Evolutionary conservation across 1,140 invertebrate species (phyloP), one percentile per base, ranked within the genome.

Genomic region (Coenobita brevimanus): DNA sequence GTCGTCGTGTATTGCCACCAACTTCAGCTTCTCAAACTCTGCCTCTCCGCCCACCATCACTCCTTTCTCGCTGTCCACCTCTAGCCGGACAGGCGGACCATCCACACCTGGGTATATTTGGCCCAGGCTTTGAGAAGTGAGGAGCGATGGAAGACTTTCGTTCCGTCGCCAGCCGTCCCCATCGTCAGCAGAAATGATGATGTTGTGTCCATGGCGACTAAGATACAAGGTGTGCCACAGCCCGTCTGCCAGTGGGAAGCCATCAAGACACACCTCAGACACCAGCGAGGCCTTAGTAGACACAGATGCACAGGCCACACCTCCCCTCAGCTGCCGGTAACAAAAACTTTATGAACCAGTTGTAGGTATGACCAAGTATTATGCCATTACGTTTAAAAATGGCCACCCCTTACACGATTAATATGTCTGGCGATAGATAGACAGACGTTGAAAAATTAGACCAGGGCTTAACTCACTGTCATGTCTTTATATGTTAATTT

Each of bases 141-240:
- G 41, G 17, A 81, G 62, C 27, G 78, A 54, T 4, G 64, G 33
- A n/a, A 87, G 50, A 0, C 54, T 87, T 10, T 80, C 85, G 15
- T 87, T 87, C 27, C 69, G 62, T 38, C 67, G 64, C 84, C 84
- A 87, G 1, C 60, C 84, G 54, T 87, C 76, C 36, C 84, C 50
- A 24, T 87, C 84, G 46, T 87, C 84, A 38, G 79, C 84, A 33
- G 73, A 67, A 1, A 80, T 60, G 27, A 54, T 21, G 1, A 87
- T 75, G 60, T 80, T 80, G 41, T 81, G 78, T 24, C 85, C 64
- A 21, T 80, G 76, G 43, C 84, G 76, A 27, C 38, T 64, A 24
- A 81, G 41, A 62, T 46, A 50, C 62, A 87, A 24, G 4, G 78
- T 87, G 64, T 87, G 85, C 85, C 85, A 87, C 1, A 30, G n/a